Base-by-base conservation (phyloP, 2,113 vertebrate species). In the Poeciliopsis prolifica region DNA sequence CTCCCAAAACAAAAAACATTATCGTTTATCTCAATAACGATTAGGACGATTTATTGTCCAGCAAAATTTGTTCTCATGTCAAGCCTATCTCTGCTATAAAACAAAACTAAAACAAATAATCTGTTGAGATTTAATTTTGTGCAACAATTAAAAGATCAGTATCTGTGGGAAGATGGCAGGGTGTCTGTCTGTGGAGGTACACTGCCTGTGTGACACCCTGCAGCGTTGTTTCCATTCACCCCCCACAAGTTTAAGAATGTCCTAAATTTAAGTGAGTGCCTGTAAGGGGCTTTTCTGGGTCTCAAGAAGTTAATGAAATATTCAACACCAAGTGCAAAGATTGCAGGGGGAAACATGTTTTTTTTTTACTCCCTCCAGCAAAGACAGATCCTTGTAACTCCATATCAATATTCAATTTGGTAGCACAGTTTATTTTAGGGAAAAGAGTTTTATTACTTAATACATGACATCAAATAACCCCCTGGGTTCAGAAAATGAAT, bases 301-400 rank as follows among this genome's bases (percentile, higher is more conserved):
- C 48, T 30, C 54, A 74, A 44, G 61, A 77, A 68, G 65, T 67
- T 65, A 72, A 65, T 70, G 30, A 31, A 30, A 30, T 30, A 30
- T 30, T 30, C 60, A 66, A 11, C 40, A 62, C 12, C 65, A 54
- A 15, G 19, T 73, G 54, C 61, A 62, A 78, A 81, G 61, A 75
- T 11, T 60, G 67, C 26, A 12, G 29, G 65, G 65, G 15, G 14
- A 67, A 68, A 72, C 24, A 60, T 19, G n/a, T 10, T 4, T 74
- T n/a, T 22, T 54, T 5, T 37, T 44, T 7, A 14, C 64, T 15
- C 40, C 68, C 54, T 72, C 24, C 44, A 84, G 26, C 67, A 10
- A 35, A 74, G 68, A 80, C 22, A 82, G 48, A 79, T 73, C 26
- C 63, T 61, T 60, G 29, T 40, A 15, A 74, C 80, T 72, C 62